Conservation (phyloP, 92 coral and sea anemone genomes). For the Epizoanthus scotinus region DNA sequence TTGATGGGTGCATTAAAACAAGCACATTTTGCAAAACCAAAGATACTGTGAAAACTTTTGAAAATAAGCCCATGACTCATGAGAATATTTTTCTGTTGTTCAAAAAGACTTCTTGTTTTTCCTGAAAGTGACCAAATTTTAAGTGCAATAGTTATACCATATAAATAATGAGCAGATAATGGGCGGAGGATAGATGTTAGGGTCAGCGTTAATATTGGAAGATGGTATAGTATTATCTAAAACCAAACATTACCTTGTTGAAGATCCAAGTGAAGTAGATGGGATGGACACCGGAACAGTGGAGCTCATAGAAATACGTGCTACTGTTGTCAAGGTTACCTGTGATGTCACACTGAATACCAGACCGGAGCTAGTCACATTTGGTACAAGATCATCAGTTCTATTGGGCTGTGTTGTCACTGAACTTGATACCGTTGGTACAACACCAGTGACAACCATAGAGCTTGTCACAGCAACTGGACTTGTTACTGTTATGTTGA, state of each 20-base stretch:
- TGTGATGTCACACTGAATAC: constrained; percentile 5
- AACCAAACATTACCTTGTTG: constrained; percentile 21
- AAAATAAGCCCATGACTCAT: too few relatives aligned
- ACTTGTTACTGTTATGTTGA: not conserved
- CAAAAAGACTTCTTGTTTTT: too few relatives aligned
- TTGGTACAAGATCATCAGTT: not conserved
- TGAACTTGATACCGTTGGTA: not conserved
- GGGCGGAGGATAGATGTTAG: too few relatives aligned
- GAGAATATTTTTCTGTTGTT: too few relatives aligned
- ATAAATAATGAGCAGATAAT: not conserved
- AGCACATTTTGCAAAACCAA: too few relatives aligned
- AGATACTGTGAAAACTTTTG: too few relatives aligned
- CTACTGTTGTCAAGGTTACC: not conserved
- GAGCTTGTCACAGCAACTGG: not conserved
- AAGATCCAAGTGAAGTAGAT: not conserved
- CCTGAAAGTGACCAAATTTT: too few relatives aligned
- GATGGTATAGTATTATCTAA: not conserved
- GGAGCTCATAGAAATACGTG: constrained; percentile 11
- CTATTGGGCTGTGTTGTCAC: not conserved
- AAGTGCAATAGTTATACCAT: not conserved
- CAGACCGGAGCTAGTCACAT: not conserved
- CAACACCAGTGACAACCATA: not conserved
- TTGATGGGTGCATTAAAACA: too few relatives aligned
- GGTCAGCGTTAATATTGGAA: not conserved
- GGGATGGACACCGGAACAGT: not conserved